A percentile compares a stretch with the other conserved stretches of the same genome.
Conservation (phyloP, 2,797 vertebrate species). For the Chromobotia macracanthus region DNA sequence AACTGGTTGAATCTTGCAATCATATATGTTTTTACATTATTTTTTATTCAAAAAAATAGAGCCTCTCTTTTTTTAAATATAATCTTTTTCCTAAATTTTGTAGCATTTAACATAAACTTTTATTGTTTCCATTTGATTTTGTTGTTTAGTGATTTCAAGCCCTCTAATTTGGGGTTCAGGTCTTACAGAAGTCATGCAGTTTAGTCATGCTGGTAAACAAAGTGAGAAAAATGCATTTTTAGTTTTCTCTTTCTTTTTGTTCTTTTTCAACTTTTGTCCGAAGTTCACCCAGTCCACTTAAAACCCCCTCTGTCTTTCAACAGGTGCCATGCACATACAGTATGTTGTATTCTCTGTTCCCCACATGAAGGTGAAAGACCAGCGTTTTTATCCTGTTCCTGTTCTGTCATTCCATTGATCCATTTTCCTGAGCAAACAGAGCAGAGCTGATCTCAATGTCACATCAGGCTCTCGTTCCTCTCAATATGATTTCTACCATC, state of each 20-base stretch:
- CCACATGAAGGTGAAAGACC: slow-evolving; percentile 44
- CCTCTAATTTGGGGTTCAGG: slow-evolving; percentile 73
- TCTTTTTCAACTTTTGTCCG: slow-evolving; percentile 65
- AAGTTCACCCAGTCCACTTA: slow-evolving; percentile 62
- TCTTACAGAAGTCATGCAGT: slow-evolving; percentile 82
- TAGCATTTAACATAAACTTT: slow-evolving; percentile 73
- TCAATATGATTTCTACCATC: slow-evolving; percentile 51
- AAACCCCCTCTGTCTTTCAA: slow-evolving; percentile 59
- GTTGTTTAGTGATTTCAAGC: slow-evolving; percentile 71
- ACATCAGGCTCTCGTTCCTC: slow-evolving; percentile 30
- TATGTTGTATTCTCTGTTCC: slow-evolving; percentile 50
- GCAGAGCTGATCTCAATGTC: slow-evolving; percentile 16
- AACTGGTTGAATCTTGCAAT: slow-evolving; percentile 66
- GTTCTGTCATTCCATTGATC: slow-evolving; percentile 9
- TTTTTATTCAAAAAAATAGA: slow-evolving; percentile 67
- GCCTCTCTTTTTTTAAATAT: slow-evolving; percentile 62
- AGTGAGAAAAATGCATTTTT: slow-evolving; percentile 77
- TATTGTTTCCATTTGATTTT: slow-evolving; percentile 62
- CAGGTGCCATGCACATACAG: slow-evolving; percentile 62
- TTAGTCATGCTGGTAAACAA: slow-evolving; percentile 84
- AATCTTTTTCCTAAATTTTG: slow-evolving; percentile 61
- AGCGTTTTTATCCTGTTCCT: slow-evolving; percentile 32
- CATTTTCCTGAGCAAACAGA: slow-evolving; percentile 39
- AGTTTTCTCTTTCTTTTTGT: slow-evolving; percentile 61
- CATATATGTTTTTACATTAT: slow-evolving; percentile 62